These are phyloP conservation scores for Leptodactylus fallax DNA, from an alignment of 2,797 vertebrate species.

Conservation along the genomic window DNA sequence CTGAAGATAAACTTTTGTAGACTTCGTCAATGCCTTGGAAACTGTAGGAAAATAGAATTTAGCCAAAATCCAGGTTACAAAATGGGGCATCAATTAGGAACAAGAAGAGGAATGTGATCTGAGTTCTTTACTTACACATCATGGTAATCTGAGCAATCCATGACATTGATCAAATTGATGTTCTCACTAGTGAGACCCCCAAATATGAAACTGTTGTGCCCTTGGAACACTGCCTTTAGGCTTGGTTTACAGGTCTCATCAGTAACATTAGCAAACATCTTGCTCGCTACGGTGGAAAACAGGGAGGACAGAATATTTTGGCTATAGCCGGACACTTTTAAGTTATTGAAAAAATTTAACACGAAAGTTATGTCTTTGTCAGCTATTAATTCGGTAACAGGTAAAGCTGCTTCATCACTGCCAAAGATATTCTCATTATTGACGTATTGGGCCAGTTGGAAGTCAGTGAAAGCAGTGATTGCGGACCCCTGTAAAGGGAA, in stretches of 20 bases:
- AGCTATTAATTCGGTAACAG: conserved; percentile 32
- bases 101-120: background rate
- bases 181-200: conserved; percentile 16
- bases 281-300: conserved; percentile 52
- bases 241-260: conserved; percentile 58
- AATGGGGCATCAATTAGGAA: background rate
- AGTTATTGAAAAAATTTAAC: conserved; percentile 33
- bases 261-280: conserved; percentile 24
- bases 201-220: conserved; percentile 58
- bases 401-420: conserved; percentile 13
- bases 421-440: background rate
- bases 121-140: conserved; percentile 62
- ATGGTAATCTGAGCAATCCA: conserved; percentile 65
- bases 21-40: background rate
- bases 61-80: background rate
- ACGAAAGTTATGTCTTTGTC: conserved; percentile 22
- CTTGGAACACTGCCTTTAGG: conserved; percentile 64
- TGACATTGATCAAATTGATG: conserved; percentile 46
- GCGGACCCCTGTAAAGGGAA: conserved; percentile 54
- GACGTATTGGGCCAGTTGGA: conserved; percentile 64
- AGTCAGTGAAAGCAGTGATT: conserved; percentile 46
- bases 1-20: background rate
- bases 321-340: background rate
- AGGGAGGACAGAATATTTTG: background rate
- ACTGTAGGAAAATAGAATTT: conserved; percentile 1